These are phyloP conservation scores for Acrocephalus arundinaceus DNA, from an alignment of 2,113 vertebrate genomes.

Conservation along the genomic window DNA sequence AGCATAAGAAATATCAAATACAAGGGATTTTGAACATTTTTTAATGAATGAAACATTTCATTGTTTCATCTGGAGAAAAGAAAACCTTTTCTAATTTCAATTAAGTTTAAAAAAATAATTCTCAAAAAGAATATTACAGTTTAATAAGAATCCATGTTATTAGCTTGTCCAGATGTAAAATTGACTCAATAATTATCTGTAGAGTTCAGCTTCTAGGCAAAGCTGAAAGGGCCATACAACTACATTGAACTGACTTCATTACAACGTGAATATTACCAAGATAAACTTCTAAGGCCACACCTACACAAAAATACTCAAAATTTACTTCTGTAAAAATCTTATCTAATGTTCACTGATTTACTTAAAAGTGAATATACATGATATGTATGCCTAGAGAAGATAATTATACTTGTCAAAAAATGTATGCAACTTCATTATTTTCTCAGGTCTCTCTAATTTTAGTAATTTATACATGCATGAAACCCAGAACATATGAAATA, in stretches of 20 bases:
- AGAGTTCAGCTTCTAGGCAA: neutral
- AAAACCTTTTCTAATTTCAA: neutral
- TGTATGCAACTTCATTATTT: neutral
- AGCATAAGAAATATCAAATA: neutral
- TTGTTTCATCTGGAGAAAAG: neutral
- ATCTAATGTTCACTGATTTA: neutral
- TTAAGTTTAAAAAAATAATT: neutral
- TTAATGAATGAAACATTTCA: neutral
- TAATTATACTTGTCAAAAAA: neutral
- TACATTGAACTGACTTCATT: neutral
- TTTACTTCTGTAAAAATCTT: neutral
- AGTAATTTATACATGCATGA: neutral
- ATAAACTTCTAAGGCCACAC: neutral
- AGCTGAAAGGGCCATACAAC: neutral
- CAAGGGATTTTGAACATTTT: neutral
- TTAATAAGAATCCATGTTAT: neutral
- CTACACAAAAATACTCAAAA: neutral
- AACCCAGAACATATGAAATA: neutral
- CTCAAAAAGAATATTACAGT: neutral
- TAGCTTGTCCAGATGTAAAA: neutral
- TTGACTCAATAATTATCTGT: neutral
- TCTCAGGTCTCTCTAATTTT: neutral
- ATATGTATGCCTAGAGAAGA: neutral
- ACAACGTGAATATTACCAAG: neutral
- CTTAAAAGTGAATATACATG: neutral